Evolutionary conservation across 2,888 invertebrate genomes (phyloP).

Genomic region (Lissonota sp.): DNA sequence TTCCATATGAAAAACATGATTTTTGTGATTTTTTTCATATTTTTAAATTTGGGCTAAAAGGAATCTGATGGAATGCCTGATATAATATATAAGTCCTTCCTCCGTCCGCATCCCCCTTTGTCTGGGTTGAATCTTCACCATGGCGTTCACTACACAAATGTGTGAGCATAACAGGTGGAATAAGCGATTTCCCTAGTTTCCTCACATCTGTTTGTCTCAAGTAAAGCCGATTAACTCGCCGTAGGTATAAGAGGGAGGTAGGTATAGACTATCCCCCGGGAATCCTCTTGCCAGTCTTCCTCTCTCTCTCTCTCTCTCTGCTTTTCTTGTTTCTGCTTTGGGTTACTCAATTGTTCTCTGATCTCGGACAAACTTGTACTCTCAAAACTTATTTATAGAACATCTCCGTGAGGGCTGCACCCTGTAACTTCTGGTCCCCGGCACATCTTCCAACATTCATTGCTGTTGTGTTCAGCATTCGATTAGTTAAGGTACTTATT

Average conservation of each 20-base stretch:
- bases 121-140: not conserved
- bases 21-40: too few species aligned
- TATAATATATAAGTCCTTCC: too few species aligned
- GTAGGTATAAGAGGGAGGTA: constrained; percentile 35
- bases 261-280: constrained; percentile 25
- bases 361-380: constrained; percentile 21
- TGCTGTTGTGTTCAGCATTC: not conserved
- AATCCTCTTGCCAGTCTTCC: constrained; percentile 40
- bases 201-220: constrained; percentile 51
- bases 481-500: too few species aligned
- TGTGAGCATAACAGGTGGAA: not conserved
- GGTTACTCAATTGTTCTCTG: constrained; percentile 9
- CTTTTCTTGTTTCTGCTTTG: constrained; percentile 51
- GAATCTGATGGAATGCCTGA: too few species aligned
- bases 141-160: not conserved
- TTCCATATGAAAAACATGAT: too few species aligned
- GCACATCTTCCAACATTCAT: not conserved
- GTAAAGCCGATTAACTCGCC: constrained; percentile 58
- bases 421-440: not conserved
- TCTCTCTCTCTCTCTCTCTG: constrained; percentile 4
- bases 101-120: too few species aligned
- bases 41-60: too few species aligned
- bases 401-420: not conserved
- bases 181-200: constrained; percentile 7
- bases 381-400: constrained; percentile 16